Conservation (phyloP, 92 coral and sea anemone species). For the Palythoa heliodiscus region DNA sequence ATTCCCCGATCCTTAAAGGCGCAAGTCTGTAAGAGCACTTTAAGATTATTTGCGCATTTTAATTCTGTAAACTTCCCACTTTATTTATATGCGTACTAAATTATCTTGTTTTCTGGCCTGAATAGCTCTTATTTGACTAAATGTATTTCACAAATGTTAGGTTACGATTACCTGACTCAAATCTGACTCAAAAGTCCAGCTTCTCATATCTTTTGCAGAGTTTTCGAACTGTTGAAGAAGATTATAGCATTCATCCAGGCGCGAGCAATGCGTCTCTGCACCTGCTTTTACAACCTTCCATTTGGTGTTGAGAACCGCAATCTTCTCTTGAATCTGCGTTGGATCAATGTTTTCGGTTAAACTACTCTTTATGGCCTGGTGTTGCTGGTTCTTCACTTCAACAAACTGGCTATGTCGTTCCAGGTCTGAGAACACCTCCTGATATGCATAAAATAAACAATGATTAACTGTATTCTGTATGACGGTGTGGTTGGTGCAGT, state of each 20-base stretch:
- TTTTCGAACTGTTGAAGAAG: slow-evolving; percentile 69
- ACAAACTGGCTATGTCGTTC: slow-evolving; percentile 78
- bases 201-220: slow-evolving; percentile 56
- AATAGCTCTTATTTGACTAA: too few species aligned
- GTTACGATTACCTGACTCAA: slow-evolving; percentile 45
- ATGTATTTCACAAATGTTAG: background rate
- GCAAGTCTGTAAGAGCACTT: too few species aligned
- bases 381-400: slow-evolving; percentile 69
- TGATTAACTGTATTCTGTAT: background rate
- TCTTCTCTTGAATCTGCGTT: slow-evolving; percentile 65
- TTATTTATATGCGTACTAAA: too few species aligned
- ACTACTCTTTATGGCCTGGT: slow-evolving; percentile 58
- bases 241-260: slow-evolving; percentile 62
- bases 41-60: too few species aligned
- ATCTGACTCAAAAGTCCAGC: slow-evolving; percentile 62
- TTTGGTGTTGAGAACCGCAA: slow-evolving; percentile 63
- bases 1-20: too few species aligned
- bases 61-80: too few species aligned
- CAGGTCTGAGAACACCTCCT: slow-evolving; percentile 74
- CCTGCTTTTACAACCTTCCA: slow-evolving; percentile 77
- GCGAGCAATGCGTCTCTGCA: slow-evolving; percentile 56
- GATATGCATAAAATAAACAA: background rate
- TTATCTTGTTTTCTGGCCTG: background rate
- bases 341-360: slow-evolving; percentile 75
- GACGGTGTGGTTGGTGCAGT: too few species aligned